Evolutionary conservation across 2,888 invertebrate genomes (phyloP).

Genomic region (Timema podura): DNA sequence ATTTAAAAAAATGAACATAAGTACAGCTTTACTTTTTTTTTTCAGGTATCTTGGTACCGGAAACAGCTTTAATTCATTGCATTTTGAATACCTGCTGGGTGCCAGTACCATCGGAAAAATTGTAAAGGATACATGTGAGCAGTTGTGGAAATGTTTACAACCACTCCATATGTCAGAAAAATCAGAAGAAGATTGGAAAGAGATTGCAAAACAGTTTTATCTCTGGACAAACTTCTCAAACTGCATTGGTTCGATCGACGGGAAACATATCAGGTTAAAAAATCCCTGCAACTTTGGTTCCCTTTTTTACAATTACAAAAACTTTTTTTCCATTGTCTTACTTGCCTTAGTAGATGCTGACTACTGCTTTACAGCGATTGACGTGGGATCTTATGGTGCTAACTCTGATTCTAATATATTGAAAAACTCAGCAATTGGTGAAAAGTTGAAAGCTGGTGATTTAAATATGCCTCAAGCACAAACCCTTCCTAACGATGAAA

Average conservation of each 20-base stretch:
- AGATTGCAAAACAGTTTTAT: background rate
- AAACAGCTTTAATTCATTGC: background rate
- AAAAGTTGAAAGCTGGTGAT: background rate
- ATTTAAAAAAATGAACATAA: no score
- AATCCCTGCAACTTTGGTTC: background rate
- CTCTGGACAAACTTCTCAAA: background rate
- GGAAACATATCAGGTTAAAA: background rate
- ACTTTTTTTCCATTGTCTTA: background rate
- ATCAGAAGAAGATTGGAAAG: constrained; percentile 6
- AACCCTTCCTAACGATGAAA: background rate
- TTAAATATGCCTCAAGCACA: constrained; percentile 15
- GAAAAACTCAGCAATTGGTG: background rate
- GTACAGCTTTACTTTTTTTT: background rate
- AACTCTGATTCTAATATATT: background rate
- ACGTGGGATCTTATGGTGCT: background rate
- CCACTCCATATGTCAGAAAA: constrained; percentile 5
- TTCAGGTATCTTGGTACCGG: background rate
- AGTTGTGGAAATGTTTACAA: constrained; percentile 9
- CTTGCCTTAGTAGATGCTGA: background rate
- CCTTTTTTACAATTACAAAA: background rate
- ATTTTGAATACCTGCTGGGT: background rate
- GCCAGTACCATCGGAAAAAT: constrained; percentile 1
- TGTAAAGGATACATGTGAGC: constrained; percentile 7
- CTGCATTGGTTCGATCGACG: background rate
- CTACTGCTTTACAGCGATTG: background rate